Evolutionary conservation across 2,888 invertebrate genomes (phyloP), one percentile per base, ranked within the genome.

Genomic region (Crioceris asparagi): DNA sequence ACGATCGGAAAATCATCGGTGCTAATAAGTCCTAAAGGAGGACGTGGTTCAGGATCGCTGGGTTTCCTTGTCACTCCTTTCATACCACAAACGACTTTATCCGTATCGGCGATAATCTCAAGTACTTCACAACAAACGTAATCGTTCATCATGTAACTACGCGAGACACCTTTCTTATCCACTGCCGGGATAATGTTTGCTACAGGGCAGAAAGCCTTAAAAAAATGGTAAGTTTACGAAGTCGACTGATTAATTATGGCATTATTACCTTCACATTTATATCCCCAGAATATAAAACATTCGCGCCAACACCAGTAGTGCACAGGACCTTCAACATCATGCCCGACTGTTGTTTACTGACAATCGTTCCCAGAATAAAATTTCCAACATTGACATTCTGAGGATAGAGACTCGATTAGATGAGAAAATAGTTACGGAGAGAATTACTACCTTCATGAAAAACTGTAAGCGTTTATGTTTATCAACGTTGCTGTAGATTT

Each of bases 1-100:
- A 81, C 72, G 34, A 79, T 73, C 10, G 87, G 86, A 59, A 87
- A 79, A 68, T 85, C 84, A 47, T 83, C 82, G 15, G 77, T 73
- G 69, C 78, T 80, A 61, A 91, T 83, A 41, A 88, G 76, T 49
- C 92, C 92, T 47, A 88, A 74, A 44, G 83, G 75, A 44, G 81
- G 76, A 62, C 77, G 77, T 52, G 77, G 76, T 48, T 75, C 74
- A 40, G 82, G 79, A 56, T 79, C 77, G 54, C 79, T 76, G 16
- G 79, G 71, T 44, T 74, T 71, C 55, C 79, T 71, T 51, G 81
- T 74, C 50, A 77, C 70, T 45, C 83, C 83, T 66, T 85, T 81
- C 84, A 88, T 85, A 63, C 86, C 85, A 63, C 84, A 77, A 53
- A 83, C 79, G 70, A 90, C 77, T 70, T 87, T 87, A 68, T 87